These are phyloP conservation scores for Python bivittatus DNA, from an alignment of 2,113 vertebrate genomes.

Conservation along the genomic window DNA sequence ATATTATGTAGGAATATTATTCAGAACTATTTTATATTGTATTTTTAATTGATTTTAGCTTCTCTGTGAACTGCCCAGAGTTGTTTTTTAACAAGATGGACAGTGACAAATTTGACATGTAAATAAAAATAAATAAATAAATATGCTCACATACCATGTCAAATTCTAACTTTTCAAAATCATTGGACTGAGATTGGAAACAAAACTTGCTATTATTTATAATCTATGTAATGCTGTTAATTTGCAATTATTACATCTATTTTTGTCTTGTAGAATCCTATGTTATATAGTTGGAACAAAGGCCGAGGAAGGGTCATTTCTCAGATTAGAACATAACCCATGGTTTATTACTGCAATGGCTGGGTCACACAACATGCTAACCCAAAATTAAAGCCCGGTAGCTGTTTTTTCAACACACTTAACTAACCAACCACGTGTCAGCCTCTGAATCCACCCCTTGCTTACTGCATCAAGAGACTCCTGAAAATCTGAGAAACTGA, in stretches of 20 bases:
- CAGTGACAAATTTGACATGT: too few relatives aligned
- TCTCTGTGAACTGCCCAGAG: too few relatives aligned
- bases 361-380: too few relatives aligned
- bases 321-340: too few relatives aligned
- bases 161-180: not conserved
- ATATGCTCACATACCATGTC: not conserved
- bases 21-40: too few relatives aligned
- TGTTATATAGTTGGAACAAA: not conserved
- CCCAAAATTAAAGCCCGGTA: too few relatives aligned
- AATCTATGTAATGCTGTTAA: not conserved
- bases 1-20: not conserved
- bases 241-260: not conserved
- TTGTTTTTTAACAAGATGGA: too few relatives aligned
- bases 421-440: not conserved
- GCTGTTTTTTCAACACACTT: not conserved
- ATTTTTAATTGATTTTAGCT: too few relatives aligned
- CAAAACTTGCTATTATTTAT: not conserved
- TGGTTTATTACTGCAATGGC: too few relatives aligned
- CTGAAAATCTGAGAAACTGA: not conserved
- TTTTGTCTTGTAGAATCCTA: not conserved
- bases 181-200: not conserved
- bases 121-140: too few relatives aligned
- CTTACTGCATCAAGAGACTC: not conserved
- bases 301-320: not conserved
- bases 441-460: not conserved